These are phyloP conservation scores for Chloropsis hardwickii DNA, from an alignment of 2,113 vertebrate species.

Conservation along the genomic window DNA sequence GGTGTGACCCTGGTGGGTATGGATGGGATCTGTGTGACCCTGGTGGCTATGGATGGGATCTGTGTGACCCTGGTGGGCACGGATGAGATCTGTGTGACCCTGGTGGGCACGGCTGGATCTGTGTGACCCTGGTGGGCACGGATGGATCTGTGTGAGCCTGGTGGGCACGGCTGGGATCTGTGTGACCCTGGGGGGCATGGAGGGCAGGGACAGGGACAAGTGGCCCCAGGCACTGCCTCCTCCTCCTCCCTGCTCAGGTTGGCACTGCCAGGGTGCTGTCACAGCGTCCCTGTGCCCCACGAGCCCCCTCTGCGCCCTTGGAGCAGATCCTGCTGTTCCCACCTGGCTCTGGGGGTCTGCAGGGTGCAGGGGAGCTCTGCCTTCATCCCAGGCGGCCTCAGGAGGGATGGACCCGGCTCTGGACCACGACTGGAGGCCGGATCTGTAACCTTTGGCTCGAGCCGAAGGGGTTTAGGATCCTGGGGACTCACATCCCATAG, in stretches of 20 bases:
- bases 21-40: too few species aligned
- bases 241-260: rapidly evolving
- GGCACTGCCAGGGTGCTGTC: rapidly evolving
- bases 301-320: rapidly evolving
- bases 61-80: not conserved
- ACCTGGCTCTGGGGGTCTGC: rapidly evolving
- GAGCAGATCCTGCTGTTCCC: not conserved
- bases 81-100: too few species aligned
- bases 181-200: not conserved
- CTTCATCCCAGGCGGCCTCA: not conserved
- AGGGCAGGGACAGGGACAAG: not conserved
- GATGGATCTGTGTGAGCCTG: not conserved
- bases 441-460: rapidly evolving
- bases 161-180: not conserved
- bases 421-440: rapidly evolving
- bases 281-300: rapidly evolving
- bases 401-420: not conserved
- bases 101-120: not conserved
- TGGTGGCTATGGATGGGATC: not conserved
- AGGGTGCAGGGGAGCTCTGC: not conserved
- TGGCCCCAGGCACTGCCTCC: not conserved
- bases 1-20: too few species aligned
- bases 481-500: rapidly evolving
- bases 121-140: not conserved
- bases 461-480: rapidly evolving